A percentile compares a stretch with the other conserved stretches of the same genome.
phyloP scores from a whole-genome alignment of 2,113 vertebrate species.

The human region DNA sequence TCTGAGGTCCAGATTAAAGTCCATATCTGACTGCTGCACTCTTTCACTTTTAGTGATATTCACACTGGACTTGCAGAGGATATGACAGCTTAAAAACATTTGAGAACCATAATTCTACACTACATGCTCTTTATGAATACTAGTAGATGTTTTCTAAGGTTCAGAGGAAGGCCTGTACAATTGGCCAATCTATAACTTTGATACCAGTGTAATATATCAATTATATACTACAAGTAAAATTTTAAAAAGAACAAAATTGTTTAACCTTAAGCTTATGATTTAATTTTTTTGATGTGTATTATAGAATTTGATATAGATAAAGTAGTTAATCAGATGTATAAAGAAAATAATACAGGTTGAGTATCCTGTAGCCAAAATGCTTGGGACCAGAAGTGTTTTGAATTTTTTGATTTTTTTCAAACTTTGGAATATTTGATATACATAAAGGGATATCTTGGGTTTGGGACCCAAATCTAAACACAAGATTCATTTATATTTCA shows the following conservation, averaged over 20 bases:
- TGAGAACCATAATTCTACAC: background rate
- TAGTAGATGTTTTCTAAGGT: background rate
- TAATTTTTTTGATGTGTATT: background rate
- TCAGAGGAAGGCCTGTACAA: background rate
- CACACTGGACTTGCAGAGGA: background rate
- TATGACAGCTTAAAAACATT: background rate
- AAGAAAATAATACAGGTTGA: background rate
- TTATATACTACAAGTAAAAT: background rate
- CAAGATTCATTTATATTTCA: background rate
- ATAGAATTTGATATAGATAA: background rate
- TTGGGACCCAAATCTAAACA: background rate
- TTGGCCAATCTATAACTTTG: background rate
- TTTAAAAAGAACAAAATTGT: background rate
- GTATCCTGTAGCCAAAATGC: background rate
- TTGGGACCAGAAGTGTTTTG: background rate
- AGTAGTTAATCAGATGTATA: background rate
- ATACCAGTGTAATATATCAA: background rate
- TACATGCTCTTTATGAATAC: background rate
- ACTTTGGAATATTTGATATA: background rate
- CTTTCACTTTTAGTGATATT: background rate
- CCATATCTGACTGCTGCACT: background rate
- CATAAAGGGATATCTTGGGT: background rate
- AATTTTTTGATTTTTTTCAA: background rate
- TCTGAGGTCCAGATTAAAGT: background rate
- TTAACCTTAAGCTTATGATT: background rate